A percentile compares a stretch with the other conserved stretches of the same genome.
Evolutionary conservation across 2,888 invertebrate species (phyloP).

Genomic region (Lumbricus terrestris): DNA sequence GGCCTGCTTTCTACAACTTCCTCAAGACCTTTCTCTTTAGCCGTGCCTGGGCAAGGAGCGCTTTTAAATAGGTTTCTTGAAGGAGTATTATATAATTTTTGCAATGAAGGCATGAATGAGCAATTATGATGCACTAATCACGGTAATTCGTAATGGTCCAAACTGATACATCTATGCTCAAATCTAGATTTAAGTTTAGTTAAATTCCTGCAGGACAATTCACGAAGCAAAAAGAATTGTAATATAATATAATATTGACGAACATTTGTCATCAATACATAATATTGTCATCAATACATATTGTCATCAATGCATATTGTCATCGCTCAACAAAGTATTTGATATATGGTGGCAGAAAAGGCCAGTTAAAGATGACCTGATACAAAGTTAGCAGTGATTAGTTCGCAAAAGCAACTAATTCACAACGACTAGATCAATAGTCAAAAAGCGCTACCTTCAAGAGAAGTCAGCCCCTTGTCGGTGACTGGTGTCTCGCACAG

Average conservation of each 20-base stretch:
- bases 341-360: background rate
- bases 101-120: no score
- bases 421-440: background rate
- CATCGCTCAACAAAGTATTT: background rate
- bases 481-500: slow-evolving; percentile 80
- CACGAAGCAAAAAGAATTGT: background rate
- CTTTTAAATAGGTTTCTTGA: no score
- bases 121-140: background rate
- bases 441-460: slow-evolving; percentile 66
- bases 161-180: background rate
- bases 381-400: background rate
- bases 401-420: background rate
- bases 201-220: background rate
- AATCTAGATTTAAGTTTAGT: background rate
- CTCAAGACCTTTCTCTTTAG: no score
- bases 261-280: no score
- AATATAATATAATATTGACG: background rate
- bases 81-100: no score
- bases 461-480: slow-evolving; percentile 74
- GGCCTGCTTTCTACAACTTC: no score
- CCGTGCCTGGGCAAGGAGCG: no score
- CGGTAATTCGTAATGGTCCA: background rate
- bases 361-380: background rate
- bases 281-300: no score
- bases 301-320: background rate